phyloP scores from a whole-genome alignment of 2,797 vertebrate species.

The Cottoperca gobio region DNA sequence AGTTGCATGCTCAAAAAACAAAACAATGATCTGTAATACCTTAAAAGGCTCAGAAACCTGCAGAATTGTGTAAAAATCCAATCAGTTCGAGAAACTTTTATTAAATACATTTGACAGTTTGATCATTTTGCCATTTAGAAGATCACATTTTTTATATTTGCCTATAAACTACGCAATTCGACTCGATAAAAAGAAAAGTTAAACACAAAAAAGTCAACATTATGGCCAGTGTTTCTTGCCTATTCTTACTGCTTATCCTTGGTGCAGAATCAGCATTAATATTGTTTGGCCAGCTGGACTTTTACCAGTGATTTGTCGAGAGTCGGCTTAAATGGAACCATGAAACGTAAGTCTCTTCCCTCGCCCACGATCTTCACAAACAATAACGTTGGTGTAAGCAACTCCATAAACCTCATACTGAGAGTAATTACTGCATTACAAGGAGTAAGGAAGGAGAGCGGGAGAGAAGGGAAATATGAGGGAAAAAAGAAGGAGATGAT shows the following conservation, averaged over 20 bases:
- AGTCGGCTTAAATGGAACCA: constrained; percentile 42
- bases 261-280: constrained; percentile 11
- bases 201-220: not conserved
- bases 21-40: not conserved
- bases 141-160: not conserved
- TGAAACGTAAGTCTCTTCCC: constrained; percentile 41
- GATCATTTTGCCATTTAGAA: too few species aligned
- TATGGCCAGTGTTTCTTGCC: not conserved
- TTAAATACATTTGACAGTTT: too few species aligned
- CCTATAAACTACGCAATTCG: not conserved
- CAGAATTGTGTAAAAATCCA: not conserved
- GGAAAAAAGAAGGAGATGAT: constrained; percentile 19
- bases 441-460: constrained; percentile 21
- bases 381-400: constrained; percentile 42
- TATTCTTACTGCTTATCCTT: not conserved
- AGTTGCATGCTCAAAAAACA: too few species aligned
- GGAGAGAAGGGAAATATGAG: constrained; percentile 1
- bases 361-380: constrained; percentile 35
- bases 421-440: constrained; percentile 55
- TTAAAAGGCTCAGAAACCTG: not conserved
- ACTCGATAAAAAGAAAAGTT: not conserved
- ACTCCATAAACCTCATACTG: constrained; percentile 58
- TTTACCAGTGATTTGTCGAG: constrained; percentile 28
- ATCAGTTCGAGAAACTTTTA: not conserved
- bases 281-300: constrained; percentile 39